These are phyloP conservation scores for Merodon equestris DNA, from an alignment of 2,888 invertebrate species.

Conservation along the genomic window DNA sequence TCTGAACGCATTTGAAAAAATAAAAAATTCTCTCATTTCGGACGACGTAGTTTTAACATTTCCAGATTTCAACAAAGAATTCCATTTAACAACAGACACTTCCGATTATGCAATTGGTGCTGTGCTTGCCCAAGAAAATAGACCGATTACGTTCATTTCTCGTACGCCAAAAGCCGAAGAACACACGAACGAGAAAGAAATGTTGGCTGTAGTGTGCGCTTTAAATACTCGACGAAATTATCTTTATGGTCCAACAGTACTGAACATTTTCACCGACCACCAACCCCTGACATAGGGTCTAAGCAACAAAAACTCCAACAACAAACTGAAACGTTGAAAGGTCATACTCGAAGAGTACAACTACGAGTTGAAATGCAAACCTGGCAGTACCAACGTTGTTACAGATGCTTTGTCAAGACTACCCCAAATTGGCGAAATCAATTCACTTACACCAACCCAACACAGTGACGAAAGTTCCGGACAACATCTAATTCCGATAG, in stretches of 20 bases:
- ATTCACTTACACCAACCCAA: not conserved
- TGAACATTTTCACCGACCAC: not conserved
- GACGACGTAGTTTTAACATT: too few species aligned
- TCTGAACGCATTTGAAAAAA: too few species aligned
- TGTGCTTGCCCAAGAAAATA: not conserved
- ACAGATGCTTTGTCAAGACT: slow-evolving; percentile 24
- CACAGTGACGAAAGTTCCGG: slow-evolving; percentile 35
- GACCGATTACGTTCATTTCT: not conserved
- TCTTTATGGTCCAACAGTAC: not conserved
- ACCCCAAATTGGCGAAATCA: not conserved
- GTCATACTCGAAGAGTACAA: slow-evolving; percentile 12
- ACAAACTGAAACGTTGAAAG: not conserved
- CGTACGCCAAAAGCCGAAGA: slow-evolving; percentile 1
- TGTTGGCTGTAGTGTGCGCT: slow-evolving; percentile 18
- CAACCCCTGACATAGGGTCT: not conserved
- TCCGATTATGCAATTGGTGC: not conserved
- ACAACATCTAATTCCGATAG: not conserved
- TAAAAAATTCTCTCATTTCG: too few species aligned
- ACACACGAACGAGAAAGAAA: not conserved
- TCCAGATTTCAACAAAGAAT: too few species aligned
- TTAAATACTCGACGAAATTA: slow-evolving; percentile 1
- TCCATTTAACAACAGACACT: too few species aligned
- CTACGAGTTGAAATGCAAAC: slow-evolving; percentile 6
- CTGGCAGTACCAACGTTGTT: slow-evolving; percentile 3
- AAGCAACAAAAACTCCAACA: not conserved